Evolutionary conservation across 2,797 vertebrate species (phyloP).

Genomic region (Sebastes diploproa): DNA sequence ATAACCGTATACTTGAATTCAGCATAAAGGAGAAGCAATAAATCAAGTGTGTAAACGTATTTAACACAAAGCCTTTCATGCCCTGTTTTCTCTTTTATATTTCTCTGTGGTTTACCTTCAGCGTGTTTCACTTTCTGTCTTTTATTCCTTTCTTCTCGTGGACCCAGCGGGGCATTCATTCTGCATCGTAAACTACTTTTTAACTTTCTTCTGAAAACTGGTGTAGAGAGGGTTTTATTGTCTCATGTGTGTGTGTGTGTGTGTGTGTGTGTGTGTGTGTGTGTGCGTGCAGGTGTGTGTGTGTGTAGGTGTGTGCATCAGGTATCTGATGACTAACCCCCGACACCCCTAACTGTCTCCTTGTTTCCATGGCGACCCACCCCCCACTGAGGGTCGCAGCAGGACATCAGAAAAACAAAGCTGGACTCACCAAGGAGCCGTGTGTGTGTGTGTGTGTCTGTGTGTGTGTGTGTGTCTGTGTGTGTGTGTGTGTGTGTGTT

Average conservation of each 20-base stretch:
- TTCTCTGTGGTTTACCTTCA: not conserved
- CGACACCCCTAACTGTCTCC: slow-evolving; percentile 2
- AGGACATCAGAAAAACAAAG: slow-evolving; percentile 73
- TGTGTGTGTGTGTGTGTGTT: not conserved
- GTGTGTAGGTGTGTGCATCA: slow-evolving; percentile 1
- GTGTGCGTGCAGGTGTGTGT: slow-evolving; percentile 6
- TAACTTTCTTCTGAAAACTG: not conserved
- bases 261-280: not conserved
- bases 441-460: not conserved
- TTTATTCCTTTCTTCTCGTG: not conserved
- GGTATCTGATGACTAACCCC: slow-evolving; percentile 21
- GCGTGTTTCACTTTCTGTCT: not conserved
- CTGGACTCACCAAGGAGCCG: slow-evolving; percentile 57
- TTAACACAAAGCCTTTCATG: not conserved
- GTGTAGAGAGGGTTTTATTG: not conserved
- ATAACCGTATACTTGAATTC: not conserved
- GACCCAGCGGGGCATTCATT: not conserved
- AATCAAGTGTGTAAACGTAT: not conserved
- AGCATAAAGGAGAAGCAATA: not conserved
- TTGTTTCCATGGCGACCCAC: slow-evolving; percentile 71
- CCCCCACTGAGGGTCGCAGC: slow-evolving; percentile 58
- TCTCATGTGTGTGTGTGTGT: not conserved
- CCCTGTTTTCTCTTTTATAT: not conserved
- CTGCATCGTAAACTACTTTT: not conserved
- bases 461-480: too few relatives aligned